These are phyloP conservation scores for Panthera tigris DNA, from an alignment of 2,113 vertebrate genomes.

Conservation along the genomic window DNA sequence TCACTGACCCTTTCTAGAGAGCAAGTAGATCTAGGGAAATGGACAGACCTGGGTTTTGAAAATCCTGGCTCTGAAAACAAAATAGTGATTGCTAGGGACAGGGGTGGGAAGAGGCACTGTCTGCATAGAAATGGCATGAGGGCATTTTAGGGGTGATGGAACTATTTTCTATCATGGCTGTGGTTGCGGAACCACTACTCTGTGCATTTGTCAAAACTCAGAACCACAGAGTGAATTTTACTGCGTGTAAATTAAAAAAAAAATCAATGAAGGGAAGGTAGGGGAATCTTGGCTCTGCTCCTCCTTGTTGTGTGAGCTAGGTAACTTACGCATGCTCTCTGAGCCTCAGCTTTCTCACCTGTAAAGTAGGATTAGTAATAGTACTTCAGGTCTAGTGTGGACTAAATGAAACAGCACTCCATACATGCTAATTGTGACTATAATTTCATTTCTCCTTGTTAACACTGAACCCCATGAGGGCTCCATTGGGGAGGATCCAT, in stretches of 20 bases:
- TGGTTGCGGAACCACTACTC: not conserved
- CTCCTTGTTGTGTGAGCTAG: not conserved
- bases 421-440: not conserved
- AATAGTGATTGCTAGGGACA: not conserved
- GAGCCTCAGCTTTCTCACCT: not conserved
- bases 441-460: not conserved
- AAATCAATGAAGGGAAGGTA: not conserved
- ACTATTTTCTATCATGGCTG: not conserved
- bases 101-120: not conserved
- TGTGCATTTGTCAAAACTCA: not conserved
- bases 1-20: not conserved
- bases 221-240: not conserved
- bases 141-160: not conserved
- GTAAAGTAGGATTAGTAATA: not conserved
- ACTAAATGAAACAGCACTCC: not conserved
- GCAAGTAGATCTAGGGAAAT: not conserved
- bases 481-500: not conserved
- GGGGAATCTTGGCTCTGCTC: not conserved
- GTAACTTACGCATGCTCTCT: not conserved
- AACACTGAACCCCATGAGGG: not conserved
- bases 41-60: not conserved
- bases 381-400: not conserved
- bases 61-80: not conserved
- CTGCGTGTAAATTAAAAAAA: not conserved
- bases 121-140: not conserved